phyloP scores from a whole-genome alignment of 2,888 invertebrate species.

The Pyralis farinalis region DNA sequence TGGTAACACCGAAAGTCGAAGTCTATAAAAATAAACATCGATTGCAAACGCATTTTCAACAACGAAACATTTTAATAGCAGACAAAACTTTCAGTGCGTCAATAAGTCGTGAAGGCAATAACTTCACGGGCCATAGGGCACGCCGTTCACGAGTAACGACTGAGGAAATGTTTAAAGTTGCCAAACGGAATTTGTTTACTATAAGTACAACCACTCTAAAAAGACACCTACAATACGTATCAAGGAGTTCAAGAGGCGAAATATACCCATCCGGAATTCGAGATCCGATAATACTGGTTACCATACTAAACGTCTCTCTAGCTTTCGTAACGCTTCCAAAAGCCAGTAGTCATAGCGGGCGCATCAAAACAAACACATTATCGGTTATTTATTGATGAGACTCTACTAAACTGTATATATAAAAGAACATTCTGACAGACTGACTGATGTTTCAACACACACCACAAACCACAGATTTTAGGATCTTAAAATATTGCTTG shows the following conservation, averaged over 20 bases:
- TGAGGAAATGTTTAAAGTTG: conserved; percentile 54
- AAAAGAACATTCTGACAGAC: no score
- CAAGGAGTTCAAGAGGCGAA: conserved; percentile 11
- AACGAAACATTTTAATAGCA: conserved; percentile 22
- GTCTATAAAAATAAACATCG: neutral
- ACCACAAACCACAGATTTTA: no score
- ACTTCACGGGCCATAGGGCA: conserved; percentile 54
- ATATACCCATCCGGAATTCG: conserved; percentile 6
- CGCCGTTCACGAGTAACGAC: conserved; percentile 41
- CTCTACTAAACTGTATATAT: no score
- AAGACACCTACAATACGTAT: conserved; percentile 23
- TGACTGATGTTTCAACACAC: no score
- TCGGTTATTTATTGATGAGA: conserved; percentile 19
- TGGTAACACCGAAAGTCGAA: neutral
- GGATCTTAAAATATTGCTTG: no score
- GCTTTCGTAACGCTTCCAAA: conserved; percentile 22
- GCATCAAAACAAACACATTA: conserved; percentile 43
- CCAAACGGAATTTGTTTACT: conserved; percentile 51
- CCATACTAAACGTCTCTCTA: conserved; percentile 20
- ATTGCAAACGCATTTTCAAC: conserved; percentile 24
- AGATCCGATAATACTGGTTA: conserved; percentile 26
- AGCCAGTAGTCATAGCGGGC: conserved; percentile 28
- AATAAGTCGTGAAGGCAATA: conserved; percentile 57
- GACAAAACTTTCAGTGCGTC: conserved; percentile 39
- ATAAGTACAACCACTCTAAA: conserved; percentile 26